These are phyloP conservation scores for Eriocheir sinensis DNA, from an alignment of 1,140 invertebrate species.

Conservation along the genomic window DNA sequence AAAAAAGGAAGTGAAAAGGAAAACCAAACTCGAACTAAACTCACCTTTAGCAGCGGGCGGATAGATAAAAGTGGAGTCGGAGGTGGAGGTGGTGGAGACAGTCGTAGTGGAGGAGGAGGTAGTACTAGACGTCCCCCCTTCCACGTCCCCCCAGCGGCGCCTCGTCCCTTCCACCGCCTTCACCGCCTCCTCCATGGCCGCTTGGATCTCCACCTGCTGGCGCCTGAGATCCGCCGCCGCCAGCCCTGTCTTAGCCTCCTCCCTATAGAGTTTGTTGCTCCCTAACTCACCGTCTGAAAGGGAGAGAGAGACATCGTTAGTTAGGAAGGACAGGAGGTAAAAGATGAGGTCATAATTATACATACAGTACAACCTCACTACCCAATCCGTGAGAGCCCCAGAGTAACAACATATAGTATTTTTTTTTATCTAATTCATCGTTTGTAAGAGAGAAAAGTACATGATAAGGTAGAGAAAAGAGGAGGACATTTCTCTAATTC, in stretches of 20 bases:
- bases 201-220: neutral
- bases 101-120: neutral
- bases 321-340: no score
- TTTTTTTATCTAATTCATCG: no score
- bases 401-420: no score
- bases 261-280: neutral
- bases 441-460: no score
- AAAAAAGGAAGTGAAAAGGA: no score
- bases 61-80: neutral
- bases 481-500: no score
- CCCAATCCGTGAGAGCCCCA: no score
- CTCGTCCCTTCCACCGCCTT: constrained; percentile 32
- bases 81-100: neutral
- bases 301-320: neutral
- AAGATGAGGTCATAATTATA: no score
- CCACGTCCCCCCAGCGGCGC: neutral
- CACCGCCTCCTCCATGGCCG: neutral
- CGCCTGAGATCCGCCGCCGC: neutral
- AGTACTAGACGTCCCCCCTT: neutral
- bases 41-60: neutral
- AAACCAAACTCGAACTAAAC: no score
- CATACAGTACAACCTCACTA: no score
- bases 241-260: neutral
- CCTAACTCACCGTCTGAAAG: constrained; percentile 56
- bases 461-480: no score